Percentiles rank a stretch among this genome's conserved stretches.
phyloP scores from a whole-genome alignment of 2,888 invertebrate genomes.

The Lasioglossum figueresi region DNA sequence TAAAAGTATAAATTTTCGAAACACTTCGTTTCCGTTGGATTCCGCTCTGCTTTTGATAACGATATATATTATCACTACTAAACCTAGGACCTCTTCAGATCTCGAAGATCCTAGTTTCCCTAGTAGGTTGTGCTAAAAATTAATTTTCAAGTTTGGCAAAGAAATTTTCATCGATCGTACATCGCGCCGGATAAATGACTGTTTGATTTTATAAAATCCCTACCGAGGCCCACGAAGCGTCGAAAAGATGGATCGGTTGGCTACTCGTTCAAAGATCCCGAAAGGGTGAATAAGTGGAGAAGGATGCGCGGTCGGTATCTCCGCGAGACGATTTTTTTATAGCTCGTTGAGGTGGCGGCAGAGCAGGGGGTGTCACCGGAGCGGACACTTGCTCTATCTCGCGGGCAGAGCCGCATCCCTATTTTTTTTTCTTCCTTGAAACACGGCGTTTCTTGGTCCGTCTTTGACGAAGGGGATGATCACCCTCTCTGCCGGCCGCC shows the following conservation, averaged over 20 bases:
- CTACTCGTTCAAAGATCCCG: neutral
- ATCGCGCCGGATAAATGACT: no score
- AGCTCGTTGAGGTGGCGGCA: constrained; percentile 20
- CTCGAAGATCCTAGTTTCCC: no score
- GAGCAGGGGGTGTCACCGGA: neutral
- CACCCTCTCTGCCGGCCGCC: constrained; percentile 53
- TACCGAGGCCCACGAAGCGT: neutral
- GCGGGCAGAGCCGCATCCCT: neutral
- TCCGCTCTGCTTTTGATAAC: neutral
- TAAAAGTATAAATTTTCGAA: neutral
- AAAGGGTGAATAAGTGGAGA: neutral
- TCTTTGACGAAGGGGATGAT: constrained; percentile 67
- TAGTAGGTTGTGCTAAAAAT: no score
- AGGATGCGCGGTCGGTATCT: constrained; percentile 12
- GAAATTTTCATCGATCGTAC: no score
- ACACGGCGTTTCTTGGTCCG: constrained; percentile 60
- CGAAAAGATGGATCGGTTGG: neutral
- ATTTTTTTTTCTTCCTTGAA: constrained; percentile 54
- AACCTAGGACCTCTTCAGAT: no score
- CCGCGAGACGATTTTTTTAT: constrained; percentile 25
- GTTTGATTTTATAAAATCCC: no score
- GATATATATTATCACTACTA: no score
- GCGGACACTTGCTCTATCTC: neutral
- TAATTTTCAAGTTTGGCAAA: no score
- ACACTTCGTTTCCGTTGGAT: neutral